Evolutionary conservation across 2,888 invertebrate species (phyloP).

Genomic region (Diadegma fenestrale): DNA sequence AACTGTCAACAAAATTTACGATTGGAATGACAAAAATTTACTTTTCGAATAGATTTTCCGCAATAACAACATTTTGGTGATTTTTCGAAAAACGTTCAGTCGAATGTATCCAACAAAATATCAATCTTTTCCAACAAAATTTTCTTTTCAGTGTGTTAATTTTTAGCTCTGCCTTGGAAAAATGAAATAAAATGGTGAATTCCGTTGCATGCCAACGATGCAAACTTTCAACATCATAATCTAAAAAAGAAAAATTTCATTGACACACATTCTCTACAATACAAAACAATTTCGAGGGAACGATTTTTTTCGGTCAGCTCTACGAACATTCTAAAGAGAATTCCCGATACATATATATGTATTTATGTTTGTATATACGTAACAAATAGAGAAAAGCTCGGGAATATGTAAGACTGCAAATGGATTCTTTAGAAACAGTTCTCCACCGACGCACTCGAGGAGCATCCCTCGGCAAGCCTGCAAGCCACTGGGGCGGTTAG

Average conservation of each 20-base stretch:
- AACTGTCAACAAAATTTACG: too few relatives aligned
- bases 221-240: too few relatives aligned
- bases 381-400: conserved; percentile 27
- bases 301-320: background rate
- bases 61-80: too few relatives aligned
- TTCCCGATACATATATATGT: background rate
- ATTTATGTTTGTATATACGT: conserved; percentile 17
- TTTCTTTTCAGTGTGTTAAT: too few relatives aligned
- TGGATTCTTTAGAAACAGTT: conserved; percentile 66
- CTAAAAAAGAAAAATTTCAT: background rate
- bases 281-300: background rate
- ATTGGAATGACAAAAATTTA: too few relatives aligned
- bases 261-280: background rate
- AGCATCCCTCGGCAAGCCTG: conserved; percentile 57
- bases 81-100: too few relatives aligned
- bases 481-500: conserved; percentile 48
- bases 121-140: too few relatives aligned
- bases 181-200: too few relatives aligned
- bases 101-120: too few relatives aligned
- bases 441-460: conserved; percentile 48
- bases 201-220: too few relatives aligned
- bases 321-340: background rate
- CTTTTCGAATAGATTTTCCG: too few relatives aligned
- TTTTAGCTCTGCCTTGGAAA: too few relatives aligned
- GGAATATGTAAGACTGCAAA: conserved; percentile 65